phyloP scores from a whole-genome alignment of 2,113 vertebrate species.

The Microtus ochrogaster region DNA sequence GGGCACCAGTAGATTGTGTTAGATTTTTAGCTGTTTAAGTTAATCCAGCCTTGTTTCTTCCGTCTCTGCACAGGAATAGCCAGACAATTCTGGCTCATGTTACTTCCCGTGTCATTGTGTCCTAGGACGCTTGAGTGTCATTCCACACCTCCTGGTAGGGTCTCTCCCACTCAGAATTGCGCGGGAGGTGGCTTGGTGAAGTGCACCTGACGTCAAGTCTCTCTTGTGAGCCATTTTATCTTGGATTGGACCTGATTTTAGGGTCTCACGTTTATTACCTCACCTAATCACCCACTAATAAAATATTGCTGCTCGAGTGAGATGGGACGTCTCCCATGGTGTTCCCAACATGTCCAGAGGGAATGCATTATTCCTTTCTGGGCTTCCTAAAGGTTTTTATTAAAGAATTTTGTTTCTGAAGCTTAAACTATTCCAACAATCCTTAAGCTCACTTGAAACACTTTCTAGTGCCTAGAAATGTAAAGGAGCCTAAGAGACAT shows the following conservation, averaged over 20 bases:
- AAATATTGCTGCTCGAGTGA: constrained; percentile 50
- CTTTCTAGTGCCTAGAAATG: constrained; percentile 62
- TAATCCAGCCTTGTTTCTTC: constrained; percentile 34
- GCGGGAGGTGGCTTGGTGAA: constrained; percentile 56
- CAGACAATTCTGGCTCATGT: constrained; percentile 24
- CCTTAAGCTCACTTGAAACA: constrained; percentile 60
- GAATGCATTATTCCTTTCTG: constrained; percentile 27
- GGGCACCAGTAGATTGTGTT: not conserved
- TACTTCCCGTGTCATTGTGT: constrained; percentile 66
- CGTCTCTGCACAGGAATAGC: not conserved
- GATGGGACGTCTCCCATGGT: not conserved
- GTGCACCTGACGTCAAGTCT: constrained; percentile 47
- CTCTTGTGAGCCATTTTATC: constrained; percentile 72
- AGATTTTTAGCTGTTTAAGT: constrained; percentile 53
- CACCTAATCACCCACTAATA: constrained; percentile 47
- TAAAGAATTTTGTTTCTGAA: constrained; percentile 66
- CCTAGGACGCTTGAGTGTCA: constrained; percentile 71
- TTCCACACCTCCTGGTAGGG: constrained; percentile 52
- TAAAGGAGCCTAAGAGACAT: constrained; percentile 53
- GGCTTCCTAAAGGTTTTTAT: constrained; percentile 61
- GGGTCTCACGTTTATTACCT: constrained; percentile 54
- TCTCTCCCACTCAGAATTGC: constrained; percentile 60
- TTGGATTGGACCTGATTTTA: constrained; percentile 37
- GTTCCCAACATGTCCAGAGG: not conserved
- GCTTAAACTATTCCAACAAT: constrained; percentile 65